A percentile compares a stretch with the other conserved stretches of the same genome.
Conservation (phyloP, 2,113 vertebrate species). For the Indri indri region DNA sequence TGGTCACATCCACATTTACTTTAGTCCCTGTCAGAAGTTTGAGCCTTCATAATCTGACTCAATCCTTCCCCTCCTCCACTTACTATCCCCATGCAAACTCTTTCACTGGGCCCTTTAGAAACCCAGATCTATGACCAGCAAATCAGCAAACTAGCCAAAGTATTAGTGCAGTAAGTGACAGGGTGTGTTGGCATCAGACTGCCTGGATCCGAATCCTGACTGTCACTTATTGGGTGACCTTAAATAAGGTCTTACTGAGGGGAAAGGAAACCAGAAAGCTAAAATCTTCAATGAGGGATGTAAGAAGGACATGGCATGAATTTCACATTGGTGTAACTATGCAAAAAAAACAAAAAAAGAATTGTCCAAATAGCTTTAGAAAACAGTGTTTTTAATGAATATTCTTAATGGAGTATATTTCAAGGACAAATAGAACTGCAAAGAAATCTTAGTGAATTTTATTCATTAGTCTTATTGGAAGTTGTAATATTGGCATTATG, state of each 20-base stretch:
- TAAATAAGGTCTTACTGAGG: not conserved
- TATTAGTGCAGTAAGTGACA: not conserved
- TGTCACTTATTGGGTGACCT: not conserved
- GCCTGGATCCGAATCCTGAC: not conserved
- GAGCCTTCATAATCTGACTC: slow-evolving; percentile 16
- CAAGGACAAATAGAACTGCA: not conserved
- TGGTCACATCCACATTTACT: slow-evolving; percentile 3
- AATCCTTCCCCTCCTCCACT: not conserved
- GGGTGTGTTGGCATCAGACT: not conserved
- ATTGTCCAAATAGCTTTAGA: not conserved
- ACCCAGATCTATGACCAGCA: not conserved
- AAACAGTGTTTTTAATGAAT: not conserved
- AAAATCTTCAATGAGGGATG: not conserved
- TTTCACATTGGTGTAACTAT: not conserved
- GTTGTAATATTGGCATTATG: not conserved
- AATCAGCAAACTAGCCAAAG: not conserved
- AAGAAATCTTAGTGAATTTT: not conserved
- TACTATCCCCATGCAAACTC: too few species aligned
- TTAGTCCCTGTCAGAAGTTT: not conserved
- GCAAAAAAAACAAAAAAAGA: not conserved
- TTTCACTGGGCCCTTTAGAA: not conserved
- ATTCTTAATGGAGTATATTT: not conserved
- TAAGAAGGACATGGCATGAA: not conserved
- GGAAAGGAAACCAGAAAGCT: not conserved
- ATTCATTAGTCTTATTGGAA: not conserved